Percentiles rank a stretch among this genome's conserved stretches.
These are phyloP conservation scores for Yasuhikotakia modesta DNA, from an alignment of 2,797 vertebrate species.

Conservation along the genomic window DNA sequence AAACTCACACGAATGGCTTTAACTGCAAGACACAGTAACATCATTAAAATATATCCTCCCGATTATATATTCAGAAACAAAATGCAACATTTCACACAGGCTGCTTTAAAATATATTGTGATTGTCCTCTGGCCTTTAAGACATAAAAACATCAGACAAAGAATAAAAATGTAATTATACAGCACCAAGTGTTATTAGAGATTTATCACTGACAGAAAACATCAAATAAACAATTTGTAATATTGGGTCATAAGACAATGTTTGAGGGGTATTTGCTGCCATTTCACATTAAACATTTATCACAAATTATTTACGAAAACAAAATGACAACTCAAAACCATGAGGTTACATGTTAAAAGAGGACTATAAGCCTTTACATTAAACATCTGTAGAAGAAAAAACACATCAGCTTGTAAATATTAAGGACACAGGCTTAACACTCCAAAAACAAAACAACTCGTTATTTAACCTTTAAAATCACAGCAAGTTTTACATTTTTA, in stretches of 20 bases:
- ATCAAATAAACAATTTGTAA: slow-evolving; percentile 29
- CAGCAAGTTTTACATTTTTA: background rate
- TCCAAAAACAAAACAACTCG: background rate
- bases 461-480: background rate
- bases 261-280: slow-evolving; percentile 41
- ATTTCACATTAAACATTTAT: background rate
- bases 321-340: background rate
- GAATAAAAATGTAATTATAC: background rate
- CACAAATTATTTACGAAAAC: background rate
- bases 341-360: background rate
- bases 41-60: slow-evolving; percentile 1
- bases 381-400: background rate
- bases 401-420: background rate
- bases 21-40: background rate
- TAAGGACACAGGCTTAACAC: background rate
- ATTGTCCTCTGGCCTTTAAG: background rate
- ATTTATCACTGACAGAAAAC: background rate
- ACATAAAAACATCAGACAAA: background rate
- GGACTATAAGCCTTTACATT: too few relatives aligned
- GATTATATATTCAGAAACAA: background rate
- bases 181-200: background rate
- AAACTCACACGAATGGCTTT: slow-evolving; percentile 2
- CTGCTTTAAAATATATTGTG: background rate
- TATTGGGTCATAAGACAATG: slow-evolving; percentile 22
- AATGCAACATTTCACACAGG: background rate